These are phyloP conservation scores for Drepanosiphum platanoidis DNA, from an alignment of 2,888 invertebrate genomes.

Conservation along the genomic window DNA sequence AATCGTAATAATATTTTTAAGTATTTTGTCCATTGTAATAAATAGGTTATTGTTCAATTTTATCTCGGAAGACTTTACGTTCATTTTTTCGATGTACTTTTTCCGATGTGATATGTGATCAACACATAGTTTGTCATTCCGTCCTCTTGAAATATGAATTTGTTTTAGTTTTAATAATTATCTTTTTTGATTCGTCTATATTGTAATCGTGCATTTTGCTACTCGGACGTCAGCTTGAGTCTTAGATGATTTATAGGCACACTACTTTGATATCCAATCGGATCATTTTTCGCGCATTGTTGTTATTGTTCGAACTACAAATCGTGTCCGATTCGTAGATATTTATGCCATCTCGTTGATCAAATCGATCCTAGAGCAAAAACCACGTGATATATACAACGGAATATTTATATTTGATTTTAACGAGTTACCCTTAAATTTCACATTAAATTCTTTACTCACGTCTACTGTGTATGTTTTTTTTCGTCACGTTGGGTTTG, in stretches of 20 bases:
- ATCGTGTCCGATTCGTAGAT: no score
- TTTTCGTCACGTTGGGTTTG: not conserved
- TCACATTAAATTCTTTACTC: not conserved
- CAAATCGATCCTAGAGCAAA: not conserved
- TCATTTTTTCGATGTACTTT: not conserved
- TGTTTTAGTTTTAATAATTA: slow-evolving; percentile 5
- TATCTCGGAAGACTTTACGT: not conserved
- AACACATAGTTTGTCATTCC: no score
- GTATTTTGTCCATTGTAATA: not conserved
- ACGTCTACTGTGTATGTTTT: slow-evolving; percentile 12
- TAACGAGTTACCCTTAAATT: not conserved
- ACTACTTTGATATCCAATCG: not conserved
- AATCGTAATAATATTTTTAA: not conserved
- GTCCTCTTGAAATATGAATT: not conserved
- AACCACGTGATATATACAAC: not conserved
- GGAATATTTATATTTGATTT: no score
- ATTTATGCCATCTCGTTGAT: not conserved
- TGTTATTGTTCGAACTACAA: no score
- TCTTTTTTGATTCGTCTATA: slow-evolving; percentile 15
- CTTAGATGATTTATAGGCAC: no score
- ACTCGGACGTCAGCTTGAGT: no score
- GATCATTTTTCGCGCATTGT: no score
- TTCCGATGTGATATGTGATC: no score
- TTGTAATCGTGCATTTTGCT: no score
- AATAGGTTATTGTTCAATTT: not conserved